Percentiles rank a stretch among this genome's conserved stretches.
These are phyloP conservation scores for Heliopora coerulea DNA, from an alignment of 92 coral and sea anemone genomes.

Conservation along the genomic window DNA sequence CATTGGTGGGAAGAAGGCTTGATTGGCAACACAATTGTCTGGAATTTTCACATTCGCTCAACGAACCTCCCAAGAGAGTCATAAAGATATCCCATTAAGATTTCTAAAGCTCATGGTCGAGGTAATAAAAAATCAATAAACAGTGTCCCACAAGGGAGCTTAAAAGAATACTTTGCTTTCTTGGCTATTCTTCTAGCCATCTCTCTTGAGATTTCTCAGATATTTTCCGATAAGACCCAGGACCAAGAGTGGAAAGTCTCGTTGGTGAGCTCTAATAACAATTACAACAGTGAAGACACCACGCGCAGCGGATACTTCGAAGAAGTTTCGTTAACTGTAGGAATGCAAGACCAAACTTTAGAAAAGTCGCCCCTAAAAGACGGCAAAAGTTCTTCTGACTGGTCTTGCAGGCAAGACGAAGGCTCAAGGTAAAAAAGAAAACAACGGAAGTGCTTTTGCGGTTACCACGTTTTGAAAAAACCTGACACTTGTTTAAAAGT, in stretches of 20 bases:
- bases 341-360: background rate
- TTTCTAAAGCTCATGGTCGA: too few species aligned
- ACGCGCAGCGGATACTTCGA: background rate
- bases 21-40: too few species aligned
- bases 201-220: slow-evolving; percentile 5
- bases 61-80: too few species aligned
- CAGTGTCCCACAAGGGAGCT: slow-evolving; percentile 28
- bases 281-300: too few species aligned
- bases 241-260: background rate
- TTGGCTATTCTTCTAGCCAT: slow-evolving; percentile 6
- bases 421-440: background rate
- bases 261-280: too few species aligned
- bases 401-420: background rate
- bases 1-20: too few species aligned
- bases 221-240: background rate
- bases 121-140: slow-evolving; percentile 12
- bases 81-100: too few species aligned
- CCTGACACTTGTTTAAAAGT: background rate
- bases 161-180: background rate
- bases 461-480: background rate
- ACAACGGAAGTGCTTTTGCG: background rate
- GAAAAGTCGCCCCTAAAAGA: background rate
- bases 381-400: background rate
- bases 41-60: too few species aligned
- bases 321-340: background rate